Conservation (phyloP, 2,113 vertebrate genomes). For the Dromiciops gliroides region DNA sequence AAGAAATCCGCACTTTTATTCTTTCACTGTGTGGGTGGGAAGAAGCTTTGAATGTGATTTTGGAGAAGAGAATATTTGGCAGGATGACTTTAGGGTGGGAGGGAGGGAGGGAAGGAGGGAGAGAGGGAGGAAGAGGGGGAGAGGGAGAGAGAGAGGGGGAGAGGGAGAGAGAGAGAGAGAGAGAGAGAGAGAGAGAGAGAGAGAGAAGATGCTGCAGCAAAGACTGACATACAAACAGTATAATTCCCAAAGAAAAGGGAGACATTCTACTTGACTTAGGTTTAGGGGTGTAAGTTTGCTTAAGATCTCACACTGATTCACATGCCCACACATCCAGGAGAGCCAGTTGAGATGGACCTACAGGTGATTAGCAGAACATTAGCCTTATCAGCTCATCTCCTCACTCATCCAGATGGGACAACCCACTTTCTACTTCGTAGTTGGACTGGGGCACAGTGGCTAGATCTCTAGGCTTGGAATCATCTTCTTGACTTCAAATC, state of each 20-base stretch:
- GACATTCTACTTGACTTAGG: background rate
- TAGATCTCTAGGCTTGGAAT: background rate
- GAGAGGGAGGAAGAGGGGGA: no score
- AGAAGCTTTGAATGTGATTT: background rate
- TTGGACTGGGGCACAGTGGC: background rate
- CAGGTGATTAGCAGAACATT: background rate
- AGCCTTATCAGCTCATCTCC: background rate
- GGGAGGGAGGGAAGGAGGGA: background rate
- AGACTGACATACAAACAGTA: background rate
- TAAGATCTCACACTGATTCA: background rate
- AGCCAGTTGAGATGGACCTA: background rate
- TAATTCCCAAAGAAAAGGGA: background rate
- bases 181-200: background rate
- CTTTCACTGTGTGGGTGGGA: conserved; percentile 36
- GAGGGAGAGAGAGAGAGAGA: background rate
- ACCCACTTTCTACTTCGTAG: background rate
- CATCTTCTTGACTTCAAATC: background rate
- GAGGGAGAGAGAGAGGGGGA: background rate
- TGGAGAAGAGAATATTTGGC: conserved; percentile 22
- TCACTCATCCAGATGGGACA: background rate
- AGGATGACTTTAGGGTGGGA: background rate
- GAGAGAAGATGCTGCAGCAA: background rate
- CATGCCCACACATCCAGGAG: background rate
- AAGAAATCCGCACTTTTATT: conserved; percentile 69
- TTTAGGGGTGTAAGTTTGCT: background rate